A percentile compares a stretch with the other conserved stretches of the same genome.
These are phyloP conservation scores for Synanthedon myopaeformis DNA, from an alignment of 2,888 invertebrate species.

Conservation along the genomic window DNA sequence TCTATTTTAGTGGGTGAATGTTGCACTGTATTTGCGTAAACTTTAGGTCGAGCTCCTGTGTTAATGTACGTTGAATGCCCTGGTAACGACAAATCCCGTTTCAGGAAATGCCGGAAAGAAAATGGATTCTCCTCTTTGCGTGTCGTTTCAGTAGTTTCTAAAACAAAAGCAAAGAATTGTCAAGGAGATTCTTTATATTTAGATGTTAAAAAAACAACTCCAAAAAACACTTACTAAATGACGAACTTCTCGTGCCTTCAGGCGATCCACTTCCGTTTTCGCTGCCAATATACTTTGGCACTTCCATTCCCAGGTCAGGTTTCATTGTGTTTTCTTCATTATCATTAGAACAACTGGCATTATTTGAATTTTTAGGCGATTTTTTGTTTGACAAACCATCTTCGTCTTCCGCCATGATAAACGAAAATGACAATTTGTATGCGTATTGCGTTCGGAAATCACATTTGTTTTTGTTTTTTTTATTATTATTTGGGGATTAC, in stretches of 20 bases:
- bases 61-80: constrained; percentile 72
- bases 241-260: constrained; percentile 48
- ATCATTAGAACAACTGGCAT: constrained; percentile 40
- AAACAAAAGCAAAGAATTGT: constrained; percentile 32
- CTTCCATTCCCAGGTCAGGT: constrained; percentile 64
- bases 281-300: constrained; percentile 53
- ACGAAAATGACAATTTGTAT: constrained; percentile 47
- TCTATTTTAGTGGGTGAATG: constrained; percentile 58
- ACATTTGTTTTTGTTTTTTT: not conserved
- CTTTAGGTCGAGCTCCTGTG: constrained; percentile 84
- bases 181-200: constrained; percentile 47
- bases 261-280: constrained; percentile 48
- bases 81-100: constrained; percentile 71
- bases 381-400: constrained; percentile 65
- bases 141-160: constrained; percentile 54
- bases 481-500: too few species aligned
- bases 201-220: constrained; percentile 59
- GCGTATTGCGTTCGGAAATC: not conserved
- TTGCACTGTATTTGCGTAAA: constrained; percentile 66
- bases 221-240: constrained; percentile 57
- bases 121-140: constrained; percentile 82
- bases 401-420: constrained; percentile 69
- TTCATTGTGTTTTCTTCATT: constrained; percentile 49
- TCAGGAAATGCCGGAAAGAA: constrained; percentile 87
- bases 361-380: constrained; percentile 56